Evolutionary conservation across 1,140 invertebrate species (phyloP).

Genomic region (Diorhabda carinulata): DNA sequence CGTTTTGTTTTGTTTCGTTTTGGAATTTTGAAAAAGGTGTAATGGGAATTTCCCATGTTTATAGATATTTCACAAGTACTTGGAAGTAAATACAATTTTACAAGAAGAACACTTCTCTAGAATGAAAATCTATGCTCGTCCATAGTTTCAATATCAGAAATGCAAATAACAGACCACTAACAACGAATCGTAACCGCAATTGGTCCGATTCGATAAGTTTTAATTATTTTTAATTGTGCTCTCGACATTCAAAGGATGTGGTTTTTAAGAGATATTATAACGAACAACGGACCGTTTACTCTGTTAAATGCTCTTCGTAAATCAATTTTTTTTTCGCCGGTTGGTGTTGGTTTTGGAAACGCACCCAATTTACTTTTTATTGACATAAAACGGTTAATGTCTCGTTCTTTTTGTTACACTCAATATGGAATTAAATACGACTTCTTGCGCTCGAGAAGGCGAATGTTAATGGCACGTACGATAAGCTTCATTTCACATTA

Average conservation of each 20-base stretch:
- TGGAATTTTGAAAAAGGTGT: too few relatives aligned
- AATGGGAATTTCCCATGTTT: too few relatives aligned
- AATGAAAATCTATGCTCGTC: too few relatives aligned
- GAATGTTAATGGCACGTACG: constrained; percentile 27
- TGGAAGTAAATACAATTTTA: too few relatives aligned
- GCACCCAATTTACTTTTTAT: constrained; percentile 33
- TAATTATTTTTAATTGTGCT: too few relatives aligned
- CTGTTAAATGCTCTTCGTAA: constrained; percentile 30
- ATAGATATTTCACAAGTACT: too few relatives aligned
- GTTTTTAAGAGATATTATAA: background rate
- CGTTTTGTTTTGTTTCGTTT: too few relatives aligned
- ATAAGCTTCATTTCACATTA: constrained; percentile 35
- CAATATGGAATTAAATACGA: constrained; percentile 31
- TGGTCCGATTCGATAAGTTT: too few relatives aligned
- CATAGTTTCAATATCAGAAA: too few relatives aligned
- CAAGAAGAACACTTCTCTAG: too few relatives aligned
- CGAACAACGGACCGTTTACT: constrained; percentile 21
- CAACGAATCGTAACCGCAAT: too few relatives aligned
- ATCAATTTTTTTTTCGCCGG: constrained; percentile 28
- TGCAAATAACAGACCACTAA: too few relatives aligned
- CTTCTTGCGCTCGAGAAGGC: constrained; percentile 26
- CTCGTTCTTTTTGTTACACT: constrained; percentile 24
- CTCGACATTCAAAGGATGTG: background rate
- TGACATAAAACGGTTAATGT: constrained; percentile 23
- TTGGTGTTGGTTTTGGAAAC: constrained; percentile 28